Evolutionary conservation across 2,113 vertebrate genomes (phyloP), one percentile per base, ranked within the genome.

Genomic region (Bufo gargarizans): DNA sequence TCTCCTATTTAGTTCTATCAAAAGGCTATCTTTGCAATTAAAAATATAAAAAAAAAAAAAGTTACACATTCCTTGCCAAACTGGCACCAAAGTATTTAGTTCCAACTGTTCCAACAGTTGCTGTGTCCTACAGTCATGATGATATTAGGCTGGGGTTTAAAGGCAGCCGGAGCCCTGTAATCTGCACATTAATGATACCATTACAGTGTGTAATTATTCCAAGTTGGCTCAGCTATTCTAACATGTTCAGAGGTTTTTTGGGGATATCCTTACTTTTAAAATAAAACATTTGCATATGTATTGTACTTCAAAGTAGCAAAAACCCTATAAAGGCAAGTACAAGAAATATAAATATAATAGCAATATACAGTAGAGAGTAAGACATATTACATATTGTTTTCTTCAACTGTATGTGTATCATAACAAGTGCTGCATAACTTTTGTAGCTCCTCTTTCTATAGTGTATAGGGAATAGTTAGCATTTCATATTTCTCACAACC

Each of bases 201-300:
- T 80, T 80, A 80, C 14, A 76, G 45, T 8, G 72, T 55, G 77
- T 80, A 80, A 80, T 80, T 80, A 80, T 59, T 58, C n/a, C 55
- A 80, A 59, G 13, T 80, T 58, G 77, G 77, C 55, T 58, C 77
- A 43, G 55, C 77, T 80, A 20, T 58, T 43, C 53, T n/a, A 1
- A 17, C 20, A 56, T 55, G 50, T n/a, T 77, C 19, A 16, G 20
- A 77, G 45, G 47, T 12, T n/a, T 50, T 77, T 77, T 10, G 55
- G 50, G 77, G 50, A 55, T 3, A 55, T 78, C 9, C 22, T 22
- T 22, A 33, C 0, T 78, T 78, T 78, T 13, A 78, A 56, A 13
- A 19, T 55, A 33, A 47, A 78, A 78, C n/a, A 78, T 55, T 22
- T 55, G 33, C 50, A 56, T 78, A 77, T 56, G n/a, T 14, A 56